These are phyloP conservation scores for Drosophila prosaltans DNA, from an alignment of 1,140 invertebrate species.

Conservation along the genomic window DNA sequence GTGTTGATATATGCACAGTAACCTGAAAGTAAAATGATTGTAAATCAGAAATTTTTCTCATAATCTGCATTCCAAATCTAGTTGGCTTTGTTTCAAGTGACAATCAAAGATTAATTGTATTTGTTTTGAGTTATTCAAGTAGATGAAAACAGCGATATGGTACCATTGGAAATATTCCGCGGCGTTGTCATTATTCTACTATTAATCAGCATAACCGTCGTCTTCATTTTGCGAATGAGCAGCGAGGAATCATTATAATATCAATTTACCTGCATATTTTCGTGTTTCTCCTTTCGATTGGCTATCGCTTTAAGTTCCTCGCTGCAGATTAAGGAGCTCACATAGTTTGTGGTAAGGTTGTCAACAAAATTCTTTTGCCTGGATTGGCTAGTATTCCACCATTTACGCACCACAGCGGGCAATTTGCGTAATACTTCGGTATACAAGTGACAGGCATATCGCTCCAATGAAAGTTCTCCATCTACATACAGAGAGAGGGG, in stretches of 20 bases:
- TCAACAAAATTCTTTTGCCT: slow-evolving; percentile 89
- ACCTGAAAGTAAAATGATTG: slow-evolving; percentile 84
- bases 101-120: slow-evolving; percentile 1
- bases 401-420: slow-evolving; percentile 91
- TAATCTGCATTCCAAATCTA: slow-evolving; percentile 4
- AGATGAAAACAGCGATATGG: slow-evolving; percentile 31
- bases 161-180: slow-evolving; percentile 58
- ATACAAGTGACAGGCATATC: slow-evolving; percentile 88
- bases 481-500: slow-evolving; percentile 40
- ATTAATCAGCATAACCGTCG: slow-evolving; percentile 32
- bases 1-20: slow-evolving; percentile 87
- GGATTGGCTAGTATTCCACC: slow-evolving; percentile 90
- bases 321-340: slow-evolving; percentile 88
- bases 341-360: slow-evolving; percentile 88
- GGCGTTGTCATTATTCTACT: slow-evolving; percentile 55
- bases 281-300: slow-evolving; percentile 84
- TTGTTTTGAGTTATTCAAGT: not conserved
- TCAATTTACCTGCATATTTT: slow-evolving; percentile 88
- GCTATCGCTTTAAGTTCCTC: slow-evolving; percentile 88
- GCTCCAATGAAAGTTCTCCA: slow-evolving; percentile 83
- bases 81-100: slow-evolving; percentile 17
- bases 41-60: not conserved
- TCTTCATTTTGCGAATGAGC: slow-evolving; percentile 45
- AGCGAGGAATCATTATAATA: not conserved
- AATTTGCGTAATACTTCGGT: slow-evolving; percentile 86